phyloP scores from a whole-genome alignment of 2,113 vertebrate species.

The Daboia siamensis region DNA sequence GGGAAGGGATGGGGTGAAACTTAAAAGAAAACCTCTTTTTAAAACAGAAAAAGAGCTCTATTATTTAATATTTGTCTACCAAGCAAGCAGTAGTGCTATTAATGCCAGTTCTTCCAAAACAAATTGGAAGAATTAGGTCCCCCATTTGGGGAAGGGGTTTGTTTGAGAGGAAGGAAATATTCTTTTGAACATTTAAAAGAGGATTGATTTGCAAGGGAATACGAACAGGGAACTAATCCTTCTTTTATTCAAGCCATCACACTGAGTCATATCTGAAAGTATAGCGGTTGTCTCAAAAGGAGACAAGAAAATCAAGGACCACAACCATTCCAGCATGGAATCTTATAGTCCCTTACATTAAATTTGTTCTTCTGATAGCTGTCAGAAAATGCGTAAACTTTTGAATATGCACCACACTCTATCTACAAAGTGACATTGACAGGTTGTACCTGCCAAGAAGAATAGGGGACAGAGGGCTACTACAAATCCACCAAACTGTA shows the following conservation, averaged over 20 bases:
- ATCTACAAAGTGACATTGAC: too few species aligned
- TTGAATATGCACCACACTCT: too few species aligned
- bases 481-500: too few species aligned
- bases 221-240: background rate
- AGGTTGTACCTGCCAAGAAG: too few species aligned
- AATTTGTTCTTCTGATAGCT: background rate
- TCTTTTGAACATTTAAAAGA: background rate
- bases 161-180: background rate
- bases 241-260: background rate
- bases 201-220: background rate
- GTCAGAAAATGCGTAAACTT: too few species aligned
- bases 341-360: background rate
- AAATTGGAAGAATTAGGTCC: background rate
- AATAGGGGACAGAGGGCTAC: too few species aligned
- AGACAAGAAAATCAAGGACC: background rate
- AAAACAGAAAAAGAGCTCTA: background rate
- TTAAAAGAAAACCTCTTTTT: background rate
- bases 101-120: background rate
- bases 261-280: background rate
- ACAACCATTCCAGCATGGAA: background rate
- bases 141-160: background rate
- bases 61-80: background rate
- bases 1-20: background rate
- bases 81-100: background rate
- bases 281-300: background rate